Evolutionary conservation across 2,797 vertebrate species (phyloP).

Genomic region (Phoebastria nigripes): DNA sequence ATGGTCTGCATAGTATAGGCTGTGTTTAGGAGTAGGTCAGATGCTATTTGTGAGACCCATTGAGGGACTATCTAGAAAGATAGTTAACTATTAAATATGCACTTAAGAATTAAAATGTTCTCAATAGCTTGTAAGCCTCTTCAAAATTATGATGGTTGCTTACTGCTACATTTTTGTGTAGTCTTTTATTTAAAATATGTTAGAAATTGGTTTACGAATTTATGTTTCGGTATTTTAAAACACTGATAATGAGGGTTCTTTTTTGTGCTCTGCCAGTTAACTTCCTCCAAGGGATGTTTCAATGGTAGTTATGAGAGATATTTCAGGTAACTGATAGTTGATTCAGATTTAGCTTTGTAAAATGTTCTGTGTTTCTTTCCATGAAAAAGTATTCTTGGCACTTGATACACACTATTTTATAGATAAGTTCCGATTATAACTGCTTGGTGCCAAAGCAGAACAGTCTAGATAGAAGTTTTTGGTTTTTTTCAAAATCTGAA

Average conservation of each 20-base stretch:
- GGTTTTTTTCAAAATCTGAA: neutral
- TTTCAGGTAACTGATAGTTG: neutral
- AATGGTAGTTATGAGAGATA: neutral
- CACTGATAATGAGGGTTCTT: neutral
- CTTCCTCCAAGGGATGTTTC: neutral
- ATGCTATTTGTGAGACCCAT: neutral
- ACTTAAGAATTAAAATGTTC: neutral
- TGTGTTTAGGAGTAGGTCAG: neutral
- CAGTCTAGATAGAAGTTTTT: neutral
- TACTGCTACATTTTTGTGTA: neutral
- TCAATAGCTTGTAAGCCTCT: neutral
- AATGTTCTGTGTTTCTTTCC: neutral
- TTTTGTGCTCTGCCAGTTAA: neutral
- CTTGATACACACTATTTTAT: neutral
- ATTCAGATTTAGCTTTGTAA: neutral
- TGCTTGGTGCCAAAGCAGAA: neutral
- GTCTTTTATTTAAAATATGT: neutral
- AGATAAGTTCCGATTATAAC: neutral
- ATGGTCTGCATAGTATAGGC: neutral
- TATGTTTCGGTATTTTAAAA: neutral
- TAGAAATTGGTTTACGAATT: neutral
- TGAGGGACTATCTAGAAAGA: neutral
- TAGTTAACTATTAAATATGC: neutral
- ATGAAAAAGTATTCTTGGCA: neutral
- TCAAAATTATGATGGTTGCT: neutral